Base-by-base conservation (phyloP, 2,888 invertebrate genomes). In the Athalia rosae region DNA sequence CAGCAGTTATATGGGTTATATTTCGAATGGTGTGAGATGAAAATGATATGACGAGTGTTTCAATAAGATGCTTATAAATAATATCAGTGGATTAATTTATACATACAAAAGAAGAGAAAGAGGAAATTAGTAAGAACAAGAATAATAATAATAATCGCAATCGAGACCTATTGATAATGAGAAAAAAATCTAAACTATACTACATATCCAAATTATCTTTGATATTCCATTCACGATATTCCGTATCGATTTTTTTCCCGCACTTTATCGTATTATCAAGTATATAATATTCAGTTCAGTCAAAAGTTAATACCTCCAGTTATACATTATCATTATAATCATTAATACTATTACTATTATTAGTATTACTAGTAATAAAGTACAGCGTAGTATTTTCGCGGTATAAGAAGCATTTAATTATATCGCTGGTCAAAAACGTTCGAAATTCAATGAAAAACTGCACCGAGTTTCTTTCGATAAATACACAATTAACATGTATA, bases 401-500 rank as follows among this genome's bases (percentile, higher is more conserved):
- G 28, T 48, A 69, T 69, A 13, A 41, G 41, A 66, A 13, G 66
- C 41, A 43, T 45, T n/a, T 69, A 45, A 69, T 15, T 3, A 47
- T 69, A 48, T 50, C 45, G 69, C 69, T 50, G 28, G 53, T 66
- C 13, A 13, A 56, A 11, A n/a, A 56, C n/a, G n/a, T 56, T 56
- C 11, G 11, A 56, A 56, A n/a, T n/a, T 56, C 2, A 56, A 11
- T 11, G 58, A n/a, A 56, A 56, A 11, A 56, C 11, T 11, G 11
- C 11, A 56, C n/a, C n/a, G 58, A n/a, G 58, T 2, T n/a, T 56
- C 56, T n/a, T n/a, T 11, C 58, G 11, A n/a, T 61, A 13, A 15
- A 41, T 28, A 28, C 28, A 28, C 28, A 28, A 28, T 28, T 0
- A 28, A 28, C 28, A 28, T 28, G 28, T 28, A 28, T 28, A 28